Base-by-base conservation (phyloP, 92 coral and sea anemone species). In the Ricordea florida region DNA sequence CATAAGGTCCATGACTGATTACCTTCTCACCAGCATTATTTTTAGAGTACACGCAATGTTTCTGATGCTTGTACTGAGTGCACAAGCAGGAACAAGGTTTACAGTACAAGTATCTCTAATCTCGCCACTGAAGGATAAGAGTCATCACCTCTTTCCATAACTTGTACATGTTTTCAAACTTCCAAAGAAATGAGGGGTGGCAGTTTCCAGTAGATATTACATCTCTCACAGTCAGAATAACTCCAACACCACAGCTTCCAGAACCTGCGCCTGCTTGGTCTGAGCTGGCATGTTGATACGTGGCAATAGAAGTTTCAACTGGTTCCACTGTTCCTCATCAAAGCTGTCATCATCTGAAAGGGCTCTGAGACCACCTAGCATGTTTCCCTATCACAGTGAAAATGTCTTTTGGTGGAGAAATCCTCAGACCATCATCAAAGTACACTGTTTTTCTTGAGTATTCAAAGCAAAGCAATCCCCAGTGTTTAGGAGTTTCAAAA, bases 231-330 rank as follows among this genome's bases (percentile, higher is more conserved):
- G 76, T 4, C 14, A 68, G 44, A 16, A 68, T 48, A 4, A 68
- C 76, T 7, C 62, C 76, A 50, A 68, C 33, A 5, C 76, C 64
- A 50, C 76, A 68, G 37, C 76, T 68, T 13, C 63, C 62, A 27
- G 64, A 27, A 30, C 76, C 76, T 22, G 24, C 43, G 7, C 64
- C 63, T 22, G 8, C 5, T 37, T 48, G 11, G 63, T 30, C 33
- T 68, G 63, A 20, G 0, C 3, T 10, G 61, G 45, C 76, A 68
- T 68, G 41, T 60, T 22, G 17, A 60, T 17, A 3, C 67, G 67
- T 9, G 21, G 67, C 67, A 60, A 34, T 3, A 47, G 67, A 60
- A 60, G 46, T 7, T 4, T 9, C 8, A 27, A 46, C 6, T 14
- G 8, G 22, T 29, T 34, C 41, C 41, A 35, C 21, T 66, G 32